Evolutionary conservation across 2,113 vertebrate species (phyloP).

Genomic region (Calcarius ornatus): DNA sequence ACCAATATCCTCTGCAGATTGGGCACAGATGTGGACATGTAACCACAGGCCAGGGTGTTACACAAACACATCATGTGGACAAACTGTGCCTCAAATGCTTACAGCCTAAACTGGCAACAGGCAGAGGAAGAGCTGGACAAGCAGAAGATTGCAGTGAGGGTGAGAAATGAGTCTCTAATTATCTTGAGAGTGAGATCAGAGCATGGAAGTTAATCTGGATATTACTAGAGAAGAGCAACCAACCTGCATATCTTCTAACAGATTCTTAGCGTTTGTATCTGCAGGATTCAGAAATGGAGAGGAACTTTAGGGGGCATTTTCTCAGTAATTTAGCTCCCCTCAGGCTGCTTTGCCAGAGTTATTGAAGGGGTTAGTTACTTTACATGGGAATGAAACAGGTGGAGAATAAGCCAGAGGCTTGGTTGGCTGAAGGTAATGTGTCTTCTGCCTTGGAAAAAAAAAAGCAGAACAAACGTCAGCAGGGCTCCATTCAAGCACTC

Average conservation of each 20-base stretch:
- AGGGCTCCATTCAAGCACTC: background rate
- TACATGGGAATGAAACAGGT: background rate
- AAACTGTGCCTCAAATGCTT: background rate
- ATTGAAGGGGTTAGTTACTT: background rate
- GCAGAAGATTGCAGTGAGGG: background rate
- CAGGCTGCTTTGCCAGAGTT: background rate
- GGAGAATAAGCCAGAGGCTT: background rate
- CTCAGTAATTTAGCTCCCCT: background rate
- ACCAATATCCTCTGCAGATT: constrained; percentile 54
- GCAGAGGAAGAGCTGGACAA: background rate
- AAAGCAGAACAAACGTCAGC: background rate
- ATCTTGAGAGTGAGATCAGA: background rate
- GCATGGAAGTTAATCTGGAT: background rate
- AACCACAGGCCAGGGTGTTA: constrained; percentile 28
- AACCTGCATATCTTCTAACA: background rate
- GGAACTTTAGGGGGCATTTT: background rate
- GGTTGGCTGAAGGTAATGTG: background rate
- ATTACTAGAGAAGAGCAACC: background rate
- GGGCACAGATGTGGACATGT: constrained; percentile 49
- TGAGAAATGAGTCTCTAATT: background rate
- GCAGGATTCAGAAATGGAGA: background rate
- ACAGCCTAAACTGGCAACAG: background rate
- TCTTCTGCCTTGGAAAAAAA: background rate
- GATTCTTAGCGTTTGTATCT: background rate
- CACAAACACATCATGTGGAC: constrained; percentile 26